Evolutionary conservation across 2,113 vertebrate genomes (phyloP), one percentile per base, ranked within the genome.

Genomic region (Carassius carassius): DNA sequence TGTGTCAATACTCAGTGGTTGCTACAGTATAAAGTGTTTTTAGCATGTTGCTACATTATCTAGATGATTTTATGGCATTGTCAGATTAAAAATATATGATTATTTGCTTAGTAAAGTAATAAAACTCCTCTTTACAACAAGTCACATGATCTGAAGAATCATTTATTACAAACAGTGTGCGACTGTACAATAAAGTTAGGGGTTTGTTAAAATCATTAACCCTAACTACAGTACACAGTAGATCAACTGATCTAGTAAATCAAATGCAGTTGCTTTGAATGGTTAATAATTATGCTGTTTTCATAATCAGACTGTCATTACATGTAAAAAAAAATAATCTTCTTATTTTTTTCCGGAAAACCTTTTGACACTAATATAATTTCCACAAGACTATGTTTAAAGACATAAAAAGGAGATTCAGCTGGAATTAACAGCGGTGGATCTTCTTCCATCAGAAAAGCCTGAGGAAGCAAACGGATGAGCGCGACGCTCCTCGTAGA

Each of bases 401-500:
- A 73, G 13, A 49, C 19, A 62, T 13, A 32, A 32, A 82, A 51
- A 23, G 23, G n/a, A 44, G 19, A 76, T 16, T 70, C 17, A 70
- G 17, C 35, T 70, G 32, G 32, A 41, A 70, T 41, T 10, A 70
- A 21, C 35, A 70, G 9, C 17, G 17, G 4, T 21, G 67, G 17
- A 21, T 41, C 9, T 21, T 41, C 2, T 70, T 70, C 17, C 35
- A 21, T 41, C 10, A 25, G 1, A 32, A 41, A 62, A 78, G n/a
- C n/a, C 29, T 51, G 56, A 47, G 19, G 25, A 87, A 82, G 74
- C 86, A 85, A 17, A 25, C 88, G 86, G 91, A 86, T 89, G 73
- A 76, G 85, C 62, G 79, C 74, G 77, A 51, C 82, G 87, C 88
- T 87, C 89, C 84, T 90, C 91, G 87, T 16, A 41, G 58, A 74